Percentiles rank a stretch among this genome's conserved stretches.
These are phyloP conservation scores for Salticus scenicus DNA, from an alignment of 2,888 invertebrate genomes.

Conservation along the genomic window DNA sequence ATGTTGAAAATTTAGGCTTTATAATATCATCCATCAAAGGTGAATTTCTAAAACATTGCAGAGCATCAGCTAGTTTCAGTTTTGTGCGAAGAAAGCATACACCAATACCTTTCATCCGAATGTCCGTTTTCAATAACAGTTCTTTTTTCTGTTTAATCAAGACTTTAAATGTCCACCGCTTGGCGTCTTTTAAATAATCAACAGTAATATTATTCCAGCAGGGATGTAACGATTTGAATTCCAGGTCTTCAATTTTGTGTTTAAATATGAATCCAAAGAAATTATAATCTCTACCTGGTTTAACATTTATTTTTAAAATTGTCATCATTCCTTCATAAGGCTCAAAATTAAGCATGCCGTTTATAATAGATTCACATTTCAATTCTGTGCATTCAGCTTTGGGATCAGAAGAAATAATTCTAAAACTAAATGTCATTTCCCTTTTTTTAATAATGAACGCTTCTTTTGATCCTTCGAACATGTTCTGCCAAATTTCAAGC, in stretches of 20 bases:
- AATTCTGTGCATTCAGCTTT: background rate
- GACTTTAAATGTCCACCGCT: background rate
- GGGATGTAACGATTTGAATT: background rate
- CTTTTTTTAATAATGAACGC: background rate
- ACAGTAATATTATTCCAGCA: too few relatives aligned
- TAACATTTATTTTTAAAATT: constrained; percentile 25
- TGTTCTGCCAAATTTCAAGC: constrained; percentile 55
- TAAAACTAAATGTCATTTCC: constrained; percentile 26
- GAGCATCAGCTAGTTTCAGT: constrained; percentile 62
- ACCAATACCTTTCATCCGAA: constrained; percentile 44
- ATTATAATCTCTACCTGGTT: background rate
- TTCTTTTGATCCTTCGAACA: constrained; percentile 28
- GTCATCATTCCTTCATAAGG: constrained; percentile 41
- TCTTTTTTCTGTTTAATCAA: background rate
- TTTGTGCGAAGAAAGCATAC: constrained; percentile 64
- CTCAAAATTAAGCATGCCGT: background rate
- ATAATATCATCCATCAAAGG: constrained; percentile 80
- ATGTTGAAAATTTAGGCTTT: constrained; percentile 76
- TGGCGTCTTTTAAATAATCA: constrained; percentile 18
- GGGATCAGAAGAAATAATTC: background rate
- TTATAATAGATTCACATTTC: constrained; percentile 34
- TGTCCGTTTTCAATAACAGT: background rate
- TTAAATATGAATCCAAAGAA: constrained; percentile 46
- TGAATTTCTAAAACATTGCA: constrained; percentile 79
- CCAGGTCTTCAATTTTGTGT: background rate